Conservation (phyloP, 2,888 invertebrate genomes). For the Zhuqinia jingwanae region DNA sequence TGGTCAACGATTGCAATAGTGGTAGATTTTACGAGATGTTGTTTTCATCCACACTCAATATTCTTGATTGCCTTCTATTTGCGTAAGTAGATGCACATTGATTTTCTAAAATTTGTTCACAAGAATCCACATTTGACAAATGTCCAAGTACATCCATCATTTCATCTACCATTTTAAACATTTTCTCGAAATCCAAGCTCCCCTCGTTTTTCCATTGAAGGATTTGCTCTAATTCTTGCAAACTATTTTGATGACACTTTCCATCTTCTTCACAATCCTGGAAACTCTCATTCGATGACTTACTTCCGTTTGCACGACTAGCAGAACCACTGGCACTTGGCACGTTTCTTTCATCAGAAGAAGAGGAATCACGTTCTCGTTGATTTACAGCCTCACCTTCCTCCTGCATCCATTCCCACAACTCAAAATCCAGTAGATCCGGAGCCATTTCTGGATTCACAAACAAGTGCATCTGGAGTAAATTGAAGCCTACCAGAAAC, state of each 20-base stretch:
- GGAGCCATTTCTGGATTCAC: constrained; percentile 26
- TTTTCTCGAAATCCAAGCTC: constrained; percentile 41
- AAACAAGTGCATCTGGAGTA: constrained; percentile 40
- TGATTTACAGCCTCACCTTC: neutral
- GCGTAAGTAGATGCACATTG: no score
- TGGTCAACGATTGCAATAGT: no score
- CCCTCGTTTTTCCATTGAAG: constrained; percentile 31
- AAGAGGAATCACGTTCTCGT: neutral
- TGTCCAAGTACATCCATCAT: constrained; percentile 3
- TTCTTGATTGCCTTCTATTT: no score
- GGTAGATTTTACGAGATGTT: no score
- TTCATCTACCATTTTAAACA: constrained; percentile 39
- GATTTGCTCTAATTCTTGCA: constrained; percentile 18
- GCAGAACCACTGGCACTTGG: constrained; percentile 4
- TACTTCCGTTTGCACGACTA: neutral
- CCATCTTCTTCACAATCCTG: constrained; percentile 29
- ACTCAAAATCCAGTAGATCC: constrained; percentile 40
- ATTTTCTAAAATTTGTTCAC: neutral
- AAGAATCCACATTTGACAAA: neutral
- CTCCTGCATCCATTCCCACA: constrained; percentile 23
- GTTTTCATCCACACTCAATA: no score
- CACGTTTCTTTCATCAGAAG: neutral
- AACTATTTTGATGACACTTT: neutral
- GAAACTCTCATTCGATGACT: constrained; percentile 44
- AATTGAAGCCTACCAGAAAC: constrained; percentile 24